phyloP scores from a whole-genome alignment of 1,140 invertebrate species.

The Zaprionus capensis region DNA sequence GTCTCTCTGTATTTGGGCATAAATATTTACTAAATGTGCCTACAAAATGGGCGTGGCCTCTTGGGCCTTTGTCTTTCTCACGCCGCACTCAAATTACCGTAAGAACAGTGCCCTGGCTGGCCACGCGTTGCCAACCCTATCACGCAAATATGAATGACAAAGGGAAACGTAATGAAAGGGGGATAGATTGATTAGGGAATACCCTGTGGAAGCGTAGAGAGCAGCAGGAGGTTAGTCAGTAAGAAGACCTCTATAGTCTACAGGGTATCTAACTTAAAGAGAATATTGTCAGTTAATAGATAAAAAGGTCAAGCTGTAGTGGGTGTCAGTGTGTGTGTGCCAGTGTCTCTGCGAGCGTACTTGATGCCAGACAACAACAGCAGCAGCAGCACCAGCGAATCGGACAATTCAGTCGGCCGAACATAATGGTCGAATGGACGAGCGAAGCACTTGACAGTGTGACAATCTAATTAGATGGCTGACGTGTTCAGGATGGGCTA shows the following conservation, averaged over 20 bases:
- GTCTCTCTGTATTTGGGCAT: background rate
- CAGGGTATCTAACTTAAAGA: background rate
- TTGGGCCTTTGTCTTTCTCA: slow-evolving; percentile 15
- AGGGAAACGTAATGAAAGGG: background rate
- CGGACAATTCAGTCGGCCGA: slow-evolving; percentile 55
- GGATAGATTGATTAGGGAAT: background rate
- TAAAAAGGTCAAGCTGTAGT: slow-evolving; percentile 19
- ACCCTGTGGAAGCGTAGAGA: background rate
- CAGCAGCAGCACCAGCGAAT: slow-evolving; percentile 18
- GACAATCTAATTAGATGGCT: slow-evolving; percentile 81
- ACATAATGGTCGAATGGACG: slow-evolving; percentile 46
- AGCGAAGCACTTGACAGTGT: slow-evolving; percentile 67
- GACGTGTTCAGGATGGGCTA: slow-evolving; percentile 57
- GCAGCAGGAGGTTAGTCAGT: background rate
- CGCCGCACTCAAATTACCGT: slow-evolving; percentile 19
- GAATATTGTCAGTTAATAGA: slow-evolving; percentile 18
- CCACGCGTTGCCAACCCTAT: background rate
- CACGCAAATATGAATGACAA: background rate
- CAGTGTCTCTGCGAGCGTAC: background rate
- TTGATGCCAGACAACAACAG: slow-evolving; percentile 19
- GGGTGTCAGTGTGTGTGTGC: background rate
- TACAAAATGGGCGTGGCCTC: slow-evolving; percentile 10
- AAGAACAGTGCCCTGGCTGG: background rate
- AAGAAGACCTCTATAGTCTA: background rate
- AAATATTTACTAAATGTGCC: slow-evolving; percentile 18